Base-by-base conservation (phyloP, 2,113 vertebrate genomes). In the Prolemur simus region DNA sequence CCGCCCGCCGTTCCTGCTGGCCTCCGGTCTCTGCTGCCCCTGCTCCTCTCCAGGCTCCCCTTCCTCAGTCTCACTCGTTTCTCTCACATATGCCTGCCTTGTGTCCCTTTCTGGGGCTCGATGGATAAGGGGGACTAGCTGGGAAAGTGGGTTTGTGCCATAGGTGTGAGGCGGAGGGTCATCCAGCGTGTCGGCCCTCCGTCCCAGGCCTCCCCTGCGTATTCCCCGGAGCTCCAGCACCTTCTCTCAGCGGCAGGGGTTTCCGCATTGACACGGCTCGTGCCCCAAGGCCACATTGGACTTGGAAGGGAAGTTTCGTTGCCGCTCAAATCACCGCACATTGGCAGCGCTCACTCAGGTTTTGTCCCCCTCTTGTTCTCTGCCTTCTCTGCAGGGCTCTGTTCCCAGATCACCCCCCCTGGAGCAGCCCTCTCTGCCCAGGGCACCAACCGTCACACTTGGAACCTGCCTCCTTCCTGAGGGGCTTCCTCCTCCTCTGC, bases 171-270 rank as follows among this genome's bases (percentile, higher is more conserved):
- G 20, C 12, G 34, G 32, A n/a, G 52, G 29, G 52, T 25, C 20
- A 0, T 25, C 45, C 23, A 2, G 1, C 0, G 1, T 34, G 39
- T 10, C 60, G 15, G 21, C 13, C 15, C 32, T 42, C 0, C 39
- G 23, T 73, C 17, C 29, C 39, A 29, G 34, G 25, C 6, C 4
- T 54, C 27, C 25, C 81, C 32, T 52, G 20, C 32, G 1, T 17
- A 47, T 77, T 4, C 56, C 74, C 7, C 14, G 45, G 47, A 29
- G 15, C 15, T 17, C 25, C n/a, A 9, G 3, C 0, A 2, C 37
- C 78, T 11, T 32, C 9, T 13, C n/a, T 82, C 66, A 13, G 0
- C 1, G 21, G 37, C 20, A 54, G 56, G 52, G 2, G 47, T 39
- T 81, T 66, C 29, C 4, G 86, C 0, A 1, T 6, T 4, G 11